Conservation (phyloP, 2,113 vertebrate species). For the Baryphthengus martii region DNA sequence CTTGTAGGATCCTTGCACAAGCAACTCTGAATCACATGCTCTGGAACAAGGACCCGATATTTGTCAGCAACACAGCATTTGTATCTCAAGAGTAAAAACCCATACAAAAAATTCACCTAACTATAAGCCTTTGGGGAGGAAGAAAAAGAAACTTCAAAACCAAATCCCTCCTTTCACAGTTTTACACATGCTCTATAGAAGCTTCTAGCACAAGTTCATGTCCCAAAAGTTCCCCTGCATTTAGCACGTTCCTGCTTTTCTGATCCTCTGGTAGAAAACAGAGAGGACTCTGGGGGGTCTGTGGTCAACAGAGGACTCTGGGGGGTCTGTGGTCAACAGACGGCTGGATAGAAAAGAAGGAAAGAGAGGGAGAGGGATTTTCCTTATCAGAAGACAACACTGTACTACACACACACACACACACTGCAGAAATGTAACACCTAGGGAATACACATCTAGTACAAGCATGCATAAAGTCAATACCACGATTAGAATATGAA, state of each 20-base stretch:
- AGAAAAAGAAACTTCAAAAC: not conserved
- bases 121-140: not conserved
- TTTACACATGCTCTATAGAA: not conserved
- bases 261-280: not conserved
- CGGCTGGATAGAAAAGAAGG: not conserved
- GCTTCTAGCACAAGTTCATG: not conserved
- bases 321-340: not conserved
- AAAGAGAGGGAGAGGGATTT: not conserved
- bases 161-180: not conserved
- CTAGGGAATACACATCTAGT: too few species aligned
- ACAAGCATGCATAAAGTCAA: accelerated
- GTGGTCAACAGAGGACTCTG: too few species aligned
- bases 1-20: not conserved
- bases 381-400: not conserved
- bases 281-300: not conserved
- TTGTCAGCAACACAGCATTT: not conserved
- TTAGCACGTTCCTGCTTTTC: not conserved
- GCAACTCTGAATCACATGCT: not conserved
- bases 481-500: not conserved
- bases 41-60: not conserved
- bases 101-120: not conserved
- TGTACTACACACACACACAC: accelerated
- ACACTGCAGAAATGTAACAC: not conserved
- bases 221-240: not conserved
- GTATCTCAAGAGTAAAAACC: not conserved